Conservation (phyloP, 2,888 invertebrate genomes). For the Leucoptera coffeella region DNA sequence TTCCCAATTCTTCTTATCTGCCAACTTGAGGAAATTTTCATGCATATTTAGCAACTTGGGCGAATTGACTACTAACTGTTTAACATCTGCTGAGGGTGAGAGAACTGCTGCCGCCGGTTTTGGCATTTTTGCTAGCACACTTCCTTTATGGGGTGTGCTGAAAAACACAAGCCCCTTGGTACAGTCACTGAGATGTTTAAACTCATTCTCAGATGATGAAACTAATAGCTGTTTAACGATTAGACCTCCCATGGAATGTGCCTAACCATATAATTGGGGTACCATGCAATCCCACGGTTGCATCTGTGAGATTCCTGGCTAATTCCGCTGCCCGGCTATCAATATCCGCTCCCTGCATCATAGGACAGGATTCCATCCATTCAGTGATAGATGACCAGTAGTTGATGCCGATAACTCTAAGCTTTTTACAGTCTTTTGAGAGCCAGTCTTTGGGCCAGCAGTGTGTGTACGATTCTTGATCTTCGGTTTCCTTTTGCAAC, state of each 20-base stretch:
- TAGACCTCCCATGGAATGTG: constrained; percentile 95
- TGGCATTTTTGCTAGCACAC: constrained; percentile 67
- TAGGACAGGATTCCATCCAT: constrained; percentile 69
- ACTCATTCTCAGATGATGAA: constrained; percentile 50
- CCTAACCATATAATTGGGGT: constrained; percentile 85
- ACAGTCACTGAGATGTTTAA: constrained; percentile 57
- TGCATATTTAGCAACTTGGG: constrained; percentile 66
- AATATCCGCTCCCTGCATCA: constrained; percentile 51
- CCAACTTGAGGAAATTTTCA: constrained; percentile 60
- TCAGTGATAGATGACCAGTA: constrained; percentile 80
- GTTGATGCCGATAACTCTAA: constrained; percentile 79
- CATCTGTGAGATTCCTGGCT: constrained; percentile 58
- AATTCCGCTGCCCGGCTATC: constrained; percentile 63
- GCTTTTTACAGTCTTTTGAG: constrained; percentile 67
- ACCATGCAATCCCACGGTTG: constrained; percentile 64
- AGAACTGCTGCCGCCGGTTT: constrained; percentile 72
- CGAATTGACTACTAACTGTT: constrained; percentile 67
- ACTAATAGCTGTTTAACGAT: constrained; percentile 81
- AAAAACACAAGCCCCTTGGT: constrained; percentile 82
- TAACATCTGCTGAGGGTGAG: constrained; percentile 84
- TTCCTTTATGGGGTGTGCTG: constrained; percentile 86
- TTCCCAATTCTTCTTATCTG: constrained; percentile 48
- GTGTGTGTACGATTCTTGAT: constrained; percentile 47
- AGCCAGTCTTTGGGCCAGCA: constrained; percentile 98
- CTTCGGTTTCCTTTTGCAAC: constrained; percentile 24